A percentile compares a stretch with the other conserved stretches of the same genome.
Evolutionary conservation across 1,140 invertebrate species (phyloP).

Genomic region (Scaptodrosophila lebanonensis): DNA sequence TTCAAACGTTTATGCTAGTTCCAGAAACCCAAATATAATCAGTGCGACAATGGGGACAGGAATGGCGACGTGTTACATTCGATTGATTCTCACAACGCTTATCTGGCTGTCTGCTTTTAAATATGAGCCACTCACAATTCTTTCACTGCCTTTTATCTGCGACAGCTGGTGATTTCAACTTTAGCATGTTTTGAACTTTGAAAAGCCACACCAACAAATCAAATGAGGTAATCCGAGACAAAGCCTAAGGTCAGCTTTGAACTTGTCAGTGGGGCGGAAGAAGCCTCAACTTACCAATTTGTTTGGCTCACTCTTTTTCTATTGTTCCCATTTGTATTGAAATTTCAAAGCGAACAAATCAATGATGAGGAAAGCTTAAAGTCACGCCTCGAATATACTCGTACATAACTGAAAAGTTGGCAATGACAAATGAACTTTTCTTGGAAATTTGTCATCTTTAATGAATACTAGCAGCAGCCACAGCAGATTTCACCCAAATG

Average conservation of each 20-base stretch:
- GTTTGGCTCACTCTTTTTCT: constrained; percentile 14
- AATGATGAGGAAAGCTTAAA: constrained; percentile 5
- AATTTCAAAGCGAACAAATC: constrained; percentile 12
- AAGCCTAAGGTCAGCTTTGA: constrained; percentile 30
- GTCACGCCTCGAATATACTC: no score
- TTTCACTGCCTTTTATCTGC: constrained; percentile 48
- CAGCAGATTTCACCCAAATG: not conserved
- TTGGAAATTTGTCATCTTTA: not conserved
- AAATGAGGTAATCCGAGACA: constrained; percentile 48
- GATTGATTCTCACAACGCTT: no score
- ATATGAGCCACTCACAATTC: no score
- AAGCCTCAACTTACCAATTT: constrained; percentile 32
- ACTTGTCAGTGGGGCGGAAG: not conserved
- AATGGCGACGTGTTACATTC: no score
- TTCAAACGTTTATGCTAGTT: constrained; percentile 18
- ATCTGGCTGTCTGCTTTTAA: no score
- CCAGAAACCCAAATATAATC: constrained; percentile 28
- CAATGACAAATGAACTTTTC: constrained; percentile 4
- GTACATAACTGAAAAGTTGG: no score
- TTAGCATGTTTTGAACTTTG: constrained; percentile 24
- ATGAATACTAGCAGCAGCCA: not conserved
- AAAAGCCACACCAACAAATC: constrained; percentile 4
- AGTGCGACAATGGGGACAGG: constrained; percentile 23
- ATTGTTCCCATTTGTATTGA: constrained; percentile 21
- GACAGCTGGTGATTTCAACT: constrained; percentile 53